Evolutionary conservation across 2,113 vertebrate genomes (phyloP), one percentile per base, ranked within the genome.

Genomic region (Nibea albiflora): DNA sequence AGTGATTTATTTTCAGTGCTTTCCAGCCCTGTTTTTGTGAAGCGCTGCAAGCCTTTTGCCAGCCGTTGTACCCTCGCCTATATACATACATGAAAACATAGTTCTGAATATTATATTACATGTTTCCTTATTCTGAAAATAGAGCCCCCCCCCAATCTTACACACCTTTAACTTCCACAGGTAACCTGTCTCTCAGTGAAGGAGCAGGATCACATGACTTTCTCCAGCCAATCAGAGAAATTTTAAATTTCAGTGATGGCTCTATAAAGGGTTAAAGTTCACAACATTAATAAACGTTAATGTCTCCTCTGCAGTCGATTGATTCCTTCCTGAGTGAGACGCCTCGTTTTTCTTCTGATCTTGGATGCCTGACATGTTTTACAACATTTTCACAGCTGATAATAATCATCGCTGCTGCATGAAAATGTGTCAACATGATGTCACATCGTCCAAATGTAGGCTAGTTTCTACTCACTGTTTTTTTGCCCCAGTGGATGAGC

Each of bases 11-110:
- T 58, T 28, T 46, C 22, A 28, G 4, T 52, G 54, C 31, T 56
- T 63, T 35, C 49, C 24, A 16, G 4, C 24, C 35, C 31, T 67
- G n/a, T 74, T 81, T 61, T 70, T 62, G 6, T 47, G 17, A 56
- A 14, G 26, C 1, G 0, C 7, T 8, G 35, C 39, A 47, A 57
- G 24, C 22, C 14, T 57, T n/a, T 47, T 44, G 46, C 19, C 49
- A 50, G 1, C 19, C 15, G 15, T 15, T 42, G 12, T 11, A 39
- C 35, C 35, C 35, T 39, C 35, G 35, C 35, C 35, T 39, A 39
- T 28, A 28, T 4, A 28, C 28, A 28, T 28, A 4, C 28, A 28
- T 28, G 28, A 28, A 28, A 28, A 28, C 28, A 28, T 4, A 28
- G 28, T 4, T 28, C 28, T 28, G 28, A 28, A 28, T 28, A 28